Evolutionary conservation across 1,140 invertebrate species (phyloP).

Genomic region (Drosophila ambigua): DNA sequence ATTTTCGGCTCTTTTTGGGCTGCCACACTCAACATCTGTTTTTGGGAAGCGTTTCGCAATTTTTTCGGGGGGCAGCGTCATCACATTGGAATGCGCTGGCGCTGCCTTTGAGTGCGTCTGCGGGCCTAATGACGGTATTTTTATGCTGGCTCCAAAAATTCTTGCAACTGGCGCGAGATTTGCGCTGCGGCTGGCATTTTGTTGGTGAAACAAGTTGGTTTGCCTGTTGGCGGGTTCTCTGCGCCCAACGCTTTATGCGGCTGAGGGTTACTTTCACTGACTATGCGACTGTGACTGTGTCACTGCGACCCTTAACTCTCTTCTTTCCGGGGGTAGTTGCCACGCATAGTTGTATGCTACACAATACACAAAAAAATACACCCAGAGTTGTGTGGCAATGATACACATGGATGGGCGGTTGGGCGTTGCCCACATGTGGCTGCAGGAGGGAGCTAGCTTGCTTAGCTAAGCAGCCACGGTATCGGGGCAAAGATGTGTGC

Average conservation of each 20-base stretch:
- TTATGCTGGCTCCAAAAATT: conserved; percentile 72
- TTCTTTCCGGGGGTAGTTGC: conserved; percentile 49
- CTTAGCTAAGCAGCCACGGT: conserved; percentile 2
- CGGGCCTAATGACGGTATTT: conserved; percentile 82
- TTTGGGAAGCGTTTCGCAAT: conserved; percentile 7
- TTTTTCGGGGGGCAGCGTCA: conserved; percentile 51
- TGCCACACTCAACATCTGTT: not conserved
- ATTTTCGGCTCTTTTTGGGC: conserved; percentile 13
- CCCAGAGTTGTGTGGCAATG: too few species aligned
- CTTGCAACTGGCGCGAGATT: conserved; percentile 43
- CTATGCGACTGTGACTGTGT: conserved; percentile 38
- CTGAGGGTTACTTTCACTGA: conserved; percentile 81
- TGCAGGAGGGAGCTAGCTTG: conserved; percentile 1
- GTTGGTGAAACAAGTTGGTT: conserved; percentile 13
- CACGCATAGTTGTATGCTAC: conserved; percentile 59
- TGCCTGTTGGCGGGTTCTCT: conserved; percentile 62
- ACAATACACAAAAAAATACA: not conserved
- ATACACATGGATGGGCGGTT: too few species aligned
- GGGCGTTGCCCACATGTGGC: too few species aligned
- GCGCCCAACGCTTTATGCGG: conserved; percentile 71
- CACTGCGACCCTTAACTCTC: conserved; percentile 34
- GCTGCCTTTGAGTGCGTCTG: conserved; percentile 59
- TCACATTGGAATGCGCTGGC: conserved; percentile 63
- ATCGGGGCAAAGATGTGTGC: not conserved
- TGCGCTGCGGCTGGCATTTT: not conserved